Evolutionary conservation across 1,140 invertebrate species (phyloP).

Genomic region (Musca vetustissima): DNA sequence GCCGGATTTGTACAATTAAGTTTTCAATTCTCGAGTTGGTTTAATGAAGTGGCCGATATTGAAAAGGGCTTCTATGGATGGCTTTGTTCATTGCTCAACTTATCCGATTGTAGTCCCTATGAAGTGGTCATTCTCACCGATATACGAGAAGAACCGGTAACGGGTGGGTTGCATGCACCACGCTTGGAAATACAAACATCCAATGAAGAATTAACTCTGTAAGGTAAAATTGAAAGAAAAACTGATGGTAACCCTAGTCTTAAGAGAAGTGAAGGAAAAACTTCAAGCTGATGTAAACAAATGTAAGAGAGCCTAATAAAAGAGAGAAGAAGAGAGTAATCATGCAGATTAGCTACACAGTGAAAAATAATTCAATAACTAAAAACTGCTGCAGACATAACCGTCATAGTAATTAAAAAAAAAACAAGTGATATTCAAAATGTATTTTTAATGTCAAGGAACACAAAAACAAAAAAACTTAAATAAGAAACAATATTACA

Average conservation of each 20-base stretch:
- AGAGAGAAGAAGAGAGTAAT: no score
- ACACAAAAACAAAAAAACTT: conserved; percentile 5
- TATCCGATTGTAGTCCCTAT: conserved; percentile 65
- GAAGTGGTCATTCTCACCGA: conserved; percentile 53
- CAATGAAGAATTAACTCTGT: conserved; percentile 49
- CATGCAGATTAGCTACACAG: no score
- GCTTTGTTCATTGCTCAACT: conserved; percentile 67
- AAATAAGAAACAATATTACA: not conserved
- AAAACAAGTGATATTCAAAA: not conserved
- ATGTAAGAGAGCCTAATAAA: no score
- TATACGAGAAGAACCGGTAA: conserved; percentile 42
- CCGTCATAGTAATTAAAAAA: not conserved
- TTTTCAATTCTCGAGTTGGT: conserved; percentile 69
- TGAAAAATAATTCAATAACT: no score
- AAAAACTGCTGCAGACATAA: not conserved
- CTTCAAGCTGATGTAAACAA: no score
- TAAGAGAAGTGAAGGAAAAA: no score
- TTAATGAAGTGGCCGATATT: conserved; percentile 70
- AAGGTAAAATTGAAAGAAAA: conserved; percentile 16
- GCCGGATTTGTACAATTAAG: conserved; percentile 69
- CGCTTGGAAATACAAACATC: conserved; percentile 50
- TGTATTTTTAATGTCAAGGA: not conserved
- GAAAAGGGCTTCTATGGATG: conserved; percentile 81
- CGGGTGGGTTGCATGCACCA: conserved; percentile 34
- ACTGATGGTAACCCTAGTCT: no score